Percentiles rank a stretch among this genome's conserved stretches.
Conservation (phyloP, 2,113 vertebrate species). For the Capra hircus region DNA sequence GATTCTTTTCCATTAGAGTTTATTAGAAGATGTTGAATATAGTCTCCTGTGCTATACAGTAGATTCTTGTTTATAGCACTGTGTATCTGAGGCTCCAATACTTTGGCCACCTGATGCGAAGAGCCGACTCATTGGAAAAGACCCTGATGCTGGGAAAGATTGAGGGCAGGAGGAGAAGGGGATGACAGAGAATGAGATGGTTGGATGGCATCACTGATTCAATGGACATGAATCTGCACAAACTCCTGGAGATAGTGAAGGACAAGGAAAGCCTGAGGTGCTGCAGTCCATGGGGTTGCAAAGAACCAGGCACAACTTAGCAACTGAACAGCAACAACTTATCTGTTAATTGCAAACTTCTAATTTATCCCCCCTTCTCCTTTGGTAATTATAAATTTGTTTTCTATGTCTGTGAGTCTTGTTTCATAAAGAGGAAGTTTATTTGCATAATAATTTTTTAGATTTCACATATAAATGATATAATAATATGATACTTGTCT, state of each 20-base stretch:
- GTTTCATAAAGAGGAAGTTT: not conserved
- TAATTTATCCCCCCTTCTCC: not conserved
- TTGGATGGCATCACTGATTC: not conserved
- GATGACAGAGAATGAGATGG: not conserved
- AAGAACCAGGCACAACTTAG: not conserved
- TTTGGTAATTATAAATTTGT: not conserved
- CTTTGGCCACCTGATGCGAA: not conserved
- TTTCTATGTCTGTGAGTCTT: not conserved
- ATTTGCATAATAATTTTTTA: not conserved
- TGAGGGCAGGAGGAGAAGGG: not conserved
- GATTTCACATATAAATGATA: not conserved
- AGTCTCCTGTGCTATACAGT: not conserved
- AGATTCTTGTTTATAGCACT: not conserved
- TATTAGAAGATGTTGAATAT: not conserved
- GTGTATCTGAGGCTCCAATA: not conserved
- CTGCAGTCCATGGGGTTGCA: not conserved
- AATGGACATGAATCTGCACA: accelerated
- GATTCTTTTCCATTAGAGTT: not conserved
- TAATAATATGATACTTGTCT: not conserved
- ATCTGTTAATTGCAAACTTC: not conserved
- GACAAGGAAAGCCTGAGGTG: not conserved
- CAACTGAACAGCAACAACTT: not conserved
- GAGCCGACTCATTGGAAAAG: not conserved
- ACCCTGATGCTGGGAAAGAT: not conserved
- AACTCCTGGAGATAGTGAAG: not conserved